Percentiles rank a stretch among this genome's conserved stretches.
Conservation (phyloP, 53 echinoderm and acorn worm genomes). For the Glandiceps talaboti region DNA sequence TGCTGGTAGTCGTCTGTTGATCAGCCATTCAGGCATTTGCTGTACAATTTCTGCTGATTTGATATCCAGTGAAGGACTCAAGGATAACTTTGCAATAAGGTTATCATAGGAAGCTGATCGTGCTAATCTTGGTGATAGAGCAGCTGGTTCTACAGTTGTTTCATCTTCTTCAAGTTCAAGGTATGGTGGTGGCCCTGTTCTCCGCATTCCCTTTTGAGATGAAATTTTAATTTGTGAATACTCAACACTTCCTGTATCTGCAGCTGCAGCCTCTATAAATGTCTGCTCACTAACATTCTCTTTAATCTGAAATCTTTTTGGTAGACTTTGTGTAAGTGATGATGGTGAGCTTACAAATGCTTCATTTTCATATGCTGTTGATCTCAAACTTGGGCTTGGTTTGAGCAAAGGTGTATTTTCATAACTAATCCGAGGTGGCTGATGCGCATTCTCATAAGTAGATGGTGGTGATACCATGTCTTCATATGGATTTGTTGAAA, state of each 20-base stretch:
- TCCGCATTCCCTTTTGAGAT: neutral
- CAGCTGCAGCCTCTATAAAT: no score
- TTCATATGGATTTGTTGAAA: neutral
- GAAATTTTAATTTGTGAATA: neutral
- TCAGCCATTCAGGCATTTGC: neutral
- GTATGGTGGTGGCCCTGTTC: neutral
- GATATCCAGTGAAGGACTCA: neutral
- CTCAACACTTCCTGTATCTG: neutral
- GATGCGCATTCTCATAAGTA: constrained; percentile 11
- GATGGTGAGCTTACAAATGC: neutral
- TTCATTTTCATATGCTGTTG: neutral
- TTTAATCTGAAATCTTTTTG: neutral
- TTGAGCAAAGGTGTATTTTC: constrained; percentile 76
- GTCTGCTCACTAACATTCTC: neutral
- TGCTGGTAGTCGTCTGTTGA: neutral
- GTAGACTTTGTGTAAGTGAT: neutral
- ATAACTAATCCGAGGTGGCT: constrained; percentile 35
- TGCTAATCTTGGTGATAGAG: neutral
- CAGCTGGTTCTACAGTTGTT: neutral
- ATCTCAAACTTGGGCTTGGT: constrained; percentile 10
- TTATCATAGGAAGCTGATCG: neutral
- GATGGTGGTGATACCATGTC: neutral
- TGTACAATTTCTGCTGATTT: neutral
- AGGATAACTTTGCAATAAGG: neutral
- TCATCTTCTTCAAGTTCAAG: neutral